A percentile compares a stretch with the other conserved stretches of the same genome.
Conservation (phyloP, 2,113 vertebrate species). For the Syngnathus floridae region DNA sequence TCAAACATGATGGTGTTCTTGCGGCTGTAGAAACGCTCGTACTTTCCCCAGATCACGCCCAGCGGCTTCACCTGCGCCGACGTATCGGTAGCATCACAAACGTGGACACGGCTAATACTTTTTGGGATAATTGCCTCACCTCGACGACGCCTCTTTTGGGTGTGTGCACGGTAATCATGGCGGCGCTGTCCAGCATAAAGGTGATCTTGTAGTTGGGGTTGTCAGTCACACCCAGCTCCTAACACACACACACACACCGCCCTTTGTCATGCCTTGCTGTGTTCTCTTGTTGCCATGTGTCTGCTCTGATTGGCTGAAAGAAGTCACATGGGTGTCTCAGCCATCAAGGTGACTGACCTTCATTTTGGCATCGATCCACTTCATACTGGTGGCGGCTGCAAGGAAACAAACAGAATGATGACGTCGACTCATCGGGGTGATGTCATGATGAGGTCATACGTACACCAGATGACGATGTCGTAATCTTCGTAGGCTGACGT, state of each 20-base stretch:
- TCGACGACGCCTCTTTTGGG: conserved; percentile 93
- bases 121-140: conserved; percentile 56
- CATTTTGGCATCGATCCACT: conserved; percentile 99
- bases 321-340: not conserved
- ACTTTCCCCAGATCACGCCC: conserved; percentile 98
- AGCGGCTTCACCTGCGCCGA: conserved; percentile 88
- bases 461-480: conserved; percentile 99
- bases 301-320: not conserved
- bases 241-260: conserved; percentile 12
- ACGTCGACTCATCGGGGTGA: too few species aligned
- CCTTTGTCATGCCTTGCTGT: not conserved
- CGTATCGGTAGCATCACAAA: conserved; percentile 3
- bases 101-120: not conserved
- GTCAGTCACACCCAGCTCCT: conserved; percentile 95
- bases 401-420: conserved; percentile 29
- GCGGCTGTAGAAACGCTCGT: conserved; percentile 90
- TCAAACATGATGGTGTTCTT: conserved; percentile 99
- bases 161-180: conserved; percentile 98
- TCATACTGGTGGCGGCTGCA: conserved; percentile 98
- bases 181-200: conserved; percentile 97
- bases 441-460: conserved; percentile 49
- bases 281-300: not conserved
- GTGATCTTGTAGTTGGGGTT: conserved; percentile 97
- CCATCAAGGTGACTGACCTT: conserved; percentile 74
- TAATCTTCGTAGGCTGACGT: conserved; percentile 96